Conservation (phyloP, 2,888 invertebrate species). For the Andrena fulva region DNA sequence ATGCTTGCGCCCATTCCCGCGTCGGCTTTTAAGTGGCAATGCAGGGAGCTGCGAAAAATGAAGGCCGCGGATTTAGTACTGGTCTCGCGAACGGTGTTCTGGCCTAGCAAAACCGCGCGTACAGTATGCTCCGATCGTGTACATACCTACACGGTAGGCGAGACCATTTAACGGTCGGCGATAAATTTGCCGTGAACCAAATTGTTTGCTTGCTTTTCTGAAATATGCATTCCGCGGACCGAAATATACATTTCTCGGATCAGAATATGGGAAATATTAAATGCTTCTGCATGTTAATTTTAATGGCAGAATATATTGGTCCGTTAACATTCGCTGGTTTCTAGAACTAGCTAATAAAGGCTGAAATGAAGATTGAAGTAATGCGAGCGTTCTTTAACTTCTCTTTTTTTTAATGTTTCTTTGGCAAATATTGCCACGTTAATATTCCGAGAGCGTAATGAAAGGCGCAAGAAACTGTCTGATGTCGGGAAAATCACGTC, state of each 20-base stretch:
- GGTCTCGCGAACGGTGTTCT: slow-evolving; percentile 19
- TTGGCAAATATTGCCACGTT: neutral
- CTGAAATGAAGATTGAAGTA: neutral
- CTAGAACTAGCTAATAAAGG: neutral
- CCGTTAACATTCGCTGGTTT: neutral
- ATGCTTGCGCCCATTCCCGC: slow-evolving; percentile 42
- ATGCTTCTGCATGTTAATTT: neutral
- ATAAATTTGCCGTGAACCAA: slow-evolving; percentile 16
- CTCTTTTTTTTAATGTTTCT: neutral
- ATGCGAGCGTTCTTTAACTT: neutral
- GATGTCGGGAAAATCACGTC: slow-evolving; percentile 1
- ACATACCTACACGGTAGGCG: slow-evolving; percentile 8
- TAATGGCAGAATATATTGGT: neutral
- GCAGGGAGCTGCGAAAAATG: slow-evolving; percentile 16
- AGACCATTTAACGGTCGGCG: slow-evolving; percentile 11
- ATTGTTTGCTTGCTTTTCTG: neutral
- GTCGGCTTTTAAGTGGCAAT: slow-evolving; percentile 18
- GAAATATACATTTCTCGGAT: neutral
- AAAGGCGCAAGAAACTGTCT: neutral
- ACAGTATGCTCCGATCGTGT: neutral
- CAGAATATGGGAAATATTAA: too few relatives aligned
- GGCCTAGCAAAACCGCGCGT: neutral
- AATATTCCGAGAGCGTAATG: neutral
- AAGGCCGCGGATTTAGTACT: slow-evolving; percentile 34
- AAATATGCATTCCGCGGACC: neutral